A percentile compares a stretch with the other conserved stretches of the same genome.
Conservation (phyloP, 2,888 invertebrate species). For the Acleris cristana region DNA sequence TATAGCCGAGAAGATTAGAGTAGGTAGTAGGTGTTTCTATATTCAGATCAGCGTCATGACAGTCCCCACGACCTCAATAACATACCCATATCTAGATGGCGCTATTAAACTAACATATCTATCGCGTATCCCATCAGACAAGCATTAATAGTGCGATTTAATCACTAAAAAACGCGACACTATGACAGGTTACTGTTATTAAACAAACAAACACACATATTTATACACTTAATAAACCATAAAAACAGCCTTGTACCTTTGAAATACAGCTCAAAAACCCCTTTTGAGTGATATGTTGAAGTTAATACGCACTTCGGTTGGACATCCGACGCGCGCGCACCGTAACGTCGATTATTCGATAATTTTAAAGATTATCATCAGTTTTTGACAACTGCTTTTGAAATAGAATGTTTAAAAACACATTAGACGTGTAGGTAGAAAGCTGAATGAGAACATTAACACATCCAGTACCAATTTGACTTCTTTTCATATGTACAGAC, state of each 20-base stretch:
- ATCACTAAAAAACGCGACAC: slow-evolving; percentile 70
- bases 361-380: slow-evolving; percentile 77
- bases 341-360: slow-evolving; percentile 80
- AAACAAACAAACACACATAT: slow-evolving; percentile 56
- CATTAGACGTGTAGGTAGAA: slow-evolving; percentile 38
- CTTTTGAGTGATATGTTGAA: background rate
- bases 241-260: slow-evolving; percentile 15
- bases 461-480: no score
- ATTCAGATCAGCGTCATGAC: slow-evolving; percentile 7
- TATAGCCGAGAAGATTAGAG: no score
- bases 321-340: slow-evolving; percentile 79
- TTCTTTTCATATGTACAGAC: no score
- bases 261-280: slow-evolving; percentile 40
- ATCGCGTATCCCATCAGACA: slow-evolving; percentile 70
- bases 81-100: slow-evolving; percentile 19
- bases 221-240: slow-evolving; percentile 2
- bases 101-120: slow-evolving; percentile 44
- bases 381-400: slow-evolving; percentile 74
- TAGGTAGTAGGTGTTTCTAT: no score
- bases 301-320: slow-evolving; percentile 57
- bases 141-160: slow-evolving; percentile 71
- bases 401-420: slow-evolving; percentile 47
- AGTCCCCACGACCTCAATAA: slow-evolving; percentile 15
- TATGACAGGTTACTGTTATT: slow-evolving; percentile 79
- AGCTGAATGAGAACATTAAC: background rate